Conservation (phyloP, 2,888 invertebrate species). For the Dryobota labecula region DNA sequence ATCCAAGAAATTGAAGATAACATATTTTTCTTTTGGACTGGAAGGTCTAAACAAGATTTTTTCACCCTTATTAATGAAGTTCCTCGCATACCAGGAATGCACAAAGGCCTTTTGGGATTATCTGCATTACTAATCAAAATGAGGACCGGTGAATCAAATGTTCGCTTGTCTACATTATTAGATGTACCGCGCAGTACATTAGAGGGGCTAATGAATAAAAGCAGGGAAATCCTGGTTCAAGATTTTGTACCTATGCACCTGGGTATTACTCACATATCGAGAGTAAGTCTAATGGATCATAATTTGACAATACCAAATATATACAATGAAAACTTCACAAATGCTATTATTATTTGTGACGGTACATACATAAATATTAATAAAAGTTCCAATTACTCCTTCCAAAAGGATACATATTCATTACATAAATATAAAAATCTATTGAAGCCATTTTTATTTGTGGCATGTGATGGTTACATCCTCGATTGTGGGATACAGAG, state of each 20-base stretch:
- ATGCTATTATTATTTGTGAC: conserved; percentile 17
- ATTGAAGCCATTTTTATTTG: too few species aligned
- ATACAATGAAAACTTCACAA: conserved; percentile 34
- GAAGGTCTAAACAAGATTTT: too few species aligned
- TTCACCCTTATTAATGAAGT: too few species aligned
- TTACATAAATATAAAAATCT: conserved; percentile 20
- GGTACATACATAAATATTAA: conserved; percentile 28
- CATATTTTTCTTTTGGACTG: too few species aligned
- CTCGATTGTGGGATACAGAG: too few species aligned
- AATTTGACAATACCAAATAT: conserved; percentile 41
- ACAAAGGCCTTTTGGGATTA: conserved; percentile 31
- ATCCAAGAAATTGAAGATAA: too few species aligned
- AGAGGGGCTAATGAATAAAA: conserved; percentile 24
- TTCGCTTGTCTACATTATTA: conserved; percentile 12
- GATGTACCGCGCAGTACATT: conserved; percentile 23
- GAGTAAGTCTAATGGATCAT: conserved; percentile 36
- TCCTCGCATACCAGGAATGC: too few species aligned
- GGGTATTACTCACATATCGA: conserved; percentile 29
- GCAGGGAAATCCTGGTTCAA: conserved; percentile 45
- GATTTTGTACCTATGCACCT: conserved; percentile 49
- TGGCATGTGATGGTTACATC: conserved; percentile 34
- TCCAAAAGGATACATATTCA: conserved; percentile 22
- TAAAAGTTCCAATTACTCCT: conserved; percentile 32
- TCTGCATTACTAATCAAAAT: conserved; percentile 22
- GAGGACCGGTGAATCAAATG: conserved; percentile 30